Base-by-base conservation (phyloP, 2,888 invertebrate species). In the Xestia sexstrigata region DNA sequence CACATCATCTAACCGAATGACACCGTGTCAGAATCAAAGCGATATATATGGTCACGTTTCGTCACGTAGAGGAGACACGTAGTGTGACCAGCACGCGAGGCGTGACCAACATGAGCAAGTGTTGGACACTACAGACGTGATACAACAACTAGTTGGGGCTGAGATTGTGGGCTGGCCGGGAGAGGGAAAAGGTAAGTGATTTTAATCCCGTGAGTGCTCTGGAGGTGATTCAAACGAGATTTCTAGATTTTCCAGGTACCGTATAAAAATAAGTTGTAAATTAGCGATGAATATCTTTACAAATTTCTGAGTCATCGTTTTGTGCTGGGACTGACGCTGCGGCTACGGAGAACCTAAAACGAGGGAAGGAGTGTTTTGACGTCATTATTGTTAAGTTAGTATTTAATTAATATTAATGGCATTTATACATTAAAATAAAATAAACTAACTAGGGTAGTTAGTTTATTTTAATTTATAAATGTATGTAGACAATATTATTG, bases 1-100 rank as follows among this genome's bases (percentile, higher is more conserved):
- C 13, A 52, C 45, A 35, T 20, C 49, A n/a, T 45, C 23, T 67
- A 39, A 70, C 55, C 23, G 42, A n/a, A 39, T 52, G 83, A 73
- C 66, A 76, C 58, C 39, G 42, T 79, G 82, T 74, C 39, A 68
- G 67, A 83, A 76, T 80, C 83, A 68, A 76, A 70, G 72, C 80
- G 62, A 66, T 67, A 58, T 79, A 66, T 67, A 58, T 79, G 79
- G 76, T 80, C 80, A 79, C 79, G 72, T 68, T 35, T 55, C 13
- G 70, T 63, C 83, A 83, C 83, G 80, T 79, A 63, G 42, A 62
- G 39, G 62, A 52, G 42, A 73, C 76, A 76, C 70, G 83, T 70
- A 58, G 35, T 76, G 76, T 82, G 79, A 17, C 72, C 55, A 62
- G 60, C 82, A 66, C 79, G 79, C 17, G 35, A n/a, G 35, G 47